Base-by-base conservation (phyloP, 2,113 vertebrate species). In the Gobiocypris rarus region DNA sequence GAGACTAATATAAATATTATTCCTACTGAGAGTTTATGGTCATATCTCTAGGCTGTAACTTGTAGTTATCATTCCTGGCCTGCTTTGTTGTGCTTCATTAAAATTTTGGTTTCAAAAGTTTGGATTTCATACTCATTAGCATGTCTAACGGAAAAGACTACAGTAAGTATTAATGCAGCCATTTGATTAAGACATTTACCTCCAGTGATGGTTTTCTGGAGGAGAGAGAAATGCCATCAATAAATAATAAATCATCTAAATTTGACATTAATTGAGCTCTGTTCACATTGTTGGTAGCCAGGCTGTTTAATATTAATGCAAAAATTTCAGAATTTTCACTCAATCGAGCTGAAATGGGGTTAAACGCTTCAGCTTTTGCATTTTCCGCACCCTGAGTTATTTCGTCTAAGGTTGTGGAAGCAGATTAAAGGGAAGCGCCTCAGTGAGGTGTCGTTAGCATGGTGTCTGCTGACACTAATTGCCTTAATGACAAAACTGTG, bases 401-500 rank as follows among this genome's bases (percentile, higher is more conserved):
- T 56, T 52, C 28, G n/a, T 80, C 82, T 50, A 81, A 79, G 84
- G 85, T 58, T 52, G 80, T 70, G 61, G 81, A 81, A 59, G 84
- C 78, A 38, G 83, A 76, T 86, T 43, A 84, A 83, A 84, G 77
- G n/a, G 13, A 75, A 87, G 90, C 89, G 54, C 82, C 28, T 54
- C 41, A 52, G 70, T 87, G 86, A 81, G 82, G 81, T 86, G 91
- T 87, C 34, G 34, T 91, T 90, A 91, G 83, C 3, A 17, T 75
- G 88, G 85, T 75, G 87, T 89, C 84, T 86, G 87, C 87, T 83
- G 83, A 90, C 86, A 87, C 81, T 93, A 93, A 92, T 92, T 90
- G 89, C 88, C 76, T 85, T 92, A 91, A 93, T 91, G 90, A 91
- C 77, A 89, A 90, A 91, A 90, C 81, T 87, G 88, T 85, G 87